These are phyloP conservation scores for Chaenogobius annularis DNA, from an alignment of 2,113 vertebrate genomes.

Conservation along the genomic window DNA sequence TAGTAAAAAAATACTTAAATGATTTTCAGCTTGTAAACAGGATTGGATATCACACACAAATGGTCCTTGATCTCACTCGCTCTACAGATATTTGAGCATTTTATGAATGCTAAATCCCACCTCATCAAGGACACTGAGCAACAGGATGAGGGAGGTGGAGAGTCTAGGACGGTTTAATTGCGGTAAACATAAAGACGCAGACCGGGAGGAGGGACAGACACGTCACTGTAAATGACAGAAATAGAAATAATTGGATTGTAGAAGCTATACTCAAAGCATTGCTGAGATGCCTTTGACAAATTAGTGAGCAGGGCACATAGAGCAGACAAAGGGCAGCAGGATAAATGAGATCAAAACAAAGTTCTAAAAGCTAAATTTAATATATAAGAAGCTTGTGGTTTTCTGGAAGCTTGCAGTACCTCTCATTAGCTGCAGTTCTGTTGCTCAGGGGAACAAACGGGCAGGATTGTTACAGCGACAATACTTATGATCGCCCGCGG, in stretches of 20 bases:
- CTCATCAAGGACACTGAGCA: constrained; percentile 31
- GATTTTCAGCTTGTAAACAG: constrained; percentile 52
- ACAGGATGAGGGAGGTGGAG: constrained; percentile 4
- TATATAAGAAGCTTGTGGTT: constrained; percentile 17
- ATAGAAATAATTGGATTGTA: constrained; percentile 42
- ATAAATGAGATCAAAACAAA: constrained; percentile 30
- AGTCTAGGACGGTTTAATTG: constrained; percentile 44
- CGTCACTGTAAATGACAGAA: constrained; percentile 33
- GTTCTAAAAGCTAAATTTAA: constrained; percentile 25
- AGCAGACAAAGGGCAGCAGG: constrained; percentile 15
- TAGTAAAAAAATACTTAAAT: constrained; percentile 35
- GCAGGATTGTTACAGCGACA: constrained; percentile 37
- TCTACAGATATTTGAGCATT: constrained; percentile 42
- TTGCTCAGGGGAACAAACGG: constrained; percentile 56
- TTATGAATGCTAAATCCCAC: constrained; percentile 38
- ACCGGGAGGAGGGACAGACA: not conserved
- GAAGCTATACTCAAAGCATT: constrained; percentile 41
- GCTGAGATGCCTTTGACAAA: constrained; percentile 21
- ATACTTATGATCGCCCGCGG: constrained; percentile 49
- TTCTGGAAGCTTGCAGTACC: constrained; percentile 36
- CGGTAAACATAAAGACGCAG: constrained; percentile 16
- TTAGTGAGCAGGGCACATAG: constrained; percentile 21
- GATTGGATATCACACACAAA: constrained; percentile 17
- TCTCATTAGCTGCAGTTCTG: constrained; percentile 65
- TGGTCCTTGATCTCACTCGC: constrained; percentile 28